Evolutionary conservation across 2,797 vertebrate genomes (phyloP).

Genomic region (Argentina silus): DNA sequence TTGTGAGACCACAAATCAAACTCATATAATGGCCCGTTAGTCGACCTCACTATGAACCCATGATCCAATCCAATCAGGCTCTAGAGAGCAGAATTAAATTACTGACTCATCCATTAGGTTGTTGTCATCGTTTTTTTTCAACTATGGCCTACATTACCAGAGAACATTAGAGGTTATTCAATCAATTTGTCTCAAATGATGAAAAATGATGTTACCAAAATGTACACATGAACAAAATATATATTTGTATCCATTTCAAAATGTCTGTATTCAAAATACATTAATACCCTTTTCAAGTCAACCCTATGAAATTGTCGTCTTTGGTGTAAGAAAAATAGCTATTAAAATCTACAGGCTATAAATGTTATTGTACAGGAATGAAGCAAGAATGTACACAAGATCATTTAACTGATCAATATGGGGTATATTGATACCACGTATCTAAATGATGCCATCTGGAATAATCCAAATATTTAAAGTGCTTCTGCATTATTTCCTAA

Average conservation of each 20-base stretch:
- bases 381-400: constrained; percentile 75
- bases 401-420: constrained; percentile 99
- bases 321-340: constrained; percentile 84
- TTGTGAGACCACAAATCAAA: constrained; percentile 54
- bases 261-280: constrained; percentile 79
- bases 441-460: constrained; percentile 89
- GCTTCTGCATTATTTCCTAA: constrained; percentile 85
- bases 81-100: too few relatives aligned
- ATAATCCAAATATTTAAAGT: constrained; percentile 96
- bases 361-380: constrained; percentile 75
- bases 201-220: constrained; percentile 63
- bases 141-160: neutral
- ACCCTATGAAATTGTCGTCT: constrained; percentile 79
- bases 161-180: constrained; percentile 30
- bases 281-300: constrained; percentile 70
- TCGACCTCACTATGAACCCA: constrained; percentile 43
- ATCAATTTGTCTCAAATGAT: constrained; percentile 50
- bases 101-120: constrained; percentile 14
- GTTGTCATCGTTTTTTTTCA: neutral
- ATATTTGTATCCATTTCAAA: constrained; percentile 65
- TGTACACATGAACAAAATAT: constrained; percentile 58
- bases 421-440: constrained; percentile 90
- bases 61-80: constrained; percentile 54
- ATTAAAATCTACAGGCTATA: constrained; percentile 77
- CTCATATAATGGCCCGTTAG: constrained; percentile 46